Conservation (phyloP, 1,140 invertebrate species). For the Plectus sambesii region DNA sequence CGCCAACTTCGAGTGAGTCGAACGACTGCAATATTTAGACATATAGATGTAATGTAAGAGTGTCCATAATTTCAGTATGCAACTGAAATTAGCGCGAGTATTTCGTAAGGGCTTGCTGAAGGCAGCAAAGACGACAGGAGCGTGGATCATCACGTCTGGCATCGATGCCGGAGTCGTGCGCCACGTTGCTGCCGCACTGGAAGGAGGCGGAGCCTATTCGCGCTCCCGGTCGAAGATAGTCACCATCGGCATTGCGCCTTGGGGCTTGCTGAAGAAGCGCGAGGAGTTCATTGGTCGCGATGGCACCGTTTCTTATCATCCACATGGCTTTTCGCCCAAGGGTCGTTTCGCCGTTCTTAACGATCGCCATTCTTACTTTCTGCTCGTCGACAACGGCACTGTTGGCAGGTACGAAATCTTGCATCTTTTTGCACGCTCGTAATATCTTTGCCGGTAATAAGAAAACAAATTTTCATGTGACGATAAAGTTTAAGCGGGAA, state of each 20-base stretch:
- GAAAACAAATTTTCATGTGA: no score
- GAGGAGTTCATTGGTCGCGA: constrained; percentile 64
- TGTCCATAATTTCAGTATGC: constrained; percentile 57
- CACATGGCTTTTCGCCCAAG: constrained; percentile 45
- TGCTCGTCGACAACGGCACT: constrained; percentile 90
- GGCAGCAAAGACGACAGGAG: constrained; percentile 88
- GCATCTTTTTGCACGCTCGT: neutral
- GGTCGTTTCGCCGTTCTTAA: constrained; percentile 80
- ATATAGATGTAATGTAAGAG: constrained; percentile 40
- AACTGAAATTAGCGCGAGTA: constrained; percentile 83
- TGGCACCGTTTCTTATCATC: constrained; percentile 50
- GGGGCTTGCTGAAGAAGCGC: constrained; percentile 90
- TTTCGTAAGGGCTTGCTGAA: constrained; percentile 86
- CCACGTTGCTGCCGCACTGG: constrained; percentile 29
- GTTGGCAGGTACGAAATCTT: constrained; percentile 54
- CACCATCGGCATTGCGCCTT: constrained; percentile 85
- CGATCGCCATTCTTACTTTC: constrained; percentile 86
- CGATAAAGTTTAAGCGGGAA: no score
- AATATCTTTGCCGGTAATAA: no score
- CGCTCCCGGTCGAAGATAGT: constrained; percentile 36
- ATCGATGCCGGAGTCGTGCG: constrained; percentile 70
- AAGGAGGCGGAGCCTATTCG: constrained; percentile 12
- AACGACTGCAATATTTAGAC: neutral
- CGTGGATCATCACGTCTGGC: constrained; percentile 91
- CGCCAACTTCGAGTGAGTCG: constrained; percentile 69